Conservation (phyloP, 2,113 vertebrate species). For the Tretioscincus oriximinensis region DNA sequence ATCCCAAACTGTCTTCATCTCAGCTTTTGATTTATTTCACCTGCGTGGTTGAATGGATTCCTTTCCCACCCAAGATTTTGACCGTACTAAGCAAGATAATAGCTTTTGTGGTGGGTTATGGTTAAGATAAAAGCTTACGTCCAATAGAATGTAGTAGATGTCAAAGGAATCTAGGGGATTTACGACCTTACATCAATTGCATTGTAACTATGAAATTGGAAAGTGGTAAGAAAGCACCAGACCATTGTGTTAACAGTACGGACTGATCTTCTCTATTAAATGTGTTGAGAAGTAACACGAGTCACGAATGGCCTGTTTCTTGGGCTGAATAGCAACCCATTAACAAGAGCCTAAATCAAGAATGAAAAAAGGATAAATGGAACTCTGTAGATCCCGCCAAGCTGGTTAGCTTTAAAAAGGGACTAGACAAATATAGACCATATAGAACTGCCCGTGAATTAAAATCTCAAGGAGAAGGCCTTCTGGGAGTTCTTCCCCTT, state of each 20-base stretch:
- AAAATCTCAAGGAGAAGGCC: too few relatives aligned
- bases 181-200: slow-evolving; percentile 33
- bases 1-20: too few relatives aligned
- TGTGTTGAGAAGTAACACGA: not conserved
- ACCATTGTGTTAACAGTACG: not conserved
- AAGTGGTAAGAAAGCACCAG: slow-evolving; percentile 15
- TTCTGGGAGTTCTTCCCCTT: too few relatives aligned
- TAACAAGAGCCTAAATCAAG: not conserved
- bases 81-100: slow-evolving; percentile 4
- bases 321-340: not conserved
- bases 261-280: slow-evolving; percentile 6
- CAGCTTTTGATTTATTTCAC: not conserved
- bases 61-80: not conserved
- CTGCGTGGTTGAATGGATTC: slow-evolving; percentile 6
- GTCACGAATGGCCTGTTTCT: not conserved
- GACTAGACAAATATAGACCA: too few relatives aligned
- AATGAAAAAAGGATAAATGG: not conserved
- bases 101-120: slow-evolving; percentile 1
- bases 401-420: too few relatives aligned
- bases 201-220: slow-evolving; percentile 29
- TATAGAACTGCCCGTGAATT: too few relatives aligned
- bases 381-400: too few relatives aligned
- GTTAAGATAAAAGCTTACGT: slow-evolving; percentile 32
- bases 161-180: slow-evolving; percentile 30
- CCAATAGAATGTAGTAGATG: slow-evolving; percentile 34